A percentile compares a stretch with the other conserved stretches of the same genome.
phyloP scores from a whole-genome alignment of 2,797 vertebrate genomes.

The Pipistrellus pygmaeus region DNA sequence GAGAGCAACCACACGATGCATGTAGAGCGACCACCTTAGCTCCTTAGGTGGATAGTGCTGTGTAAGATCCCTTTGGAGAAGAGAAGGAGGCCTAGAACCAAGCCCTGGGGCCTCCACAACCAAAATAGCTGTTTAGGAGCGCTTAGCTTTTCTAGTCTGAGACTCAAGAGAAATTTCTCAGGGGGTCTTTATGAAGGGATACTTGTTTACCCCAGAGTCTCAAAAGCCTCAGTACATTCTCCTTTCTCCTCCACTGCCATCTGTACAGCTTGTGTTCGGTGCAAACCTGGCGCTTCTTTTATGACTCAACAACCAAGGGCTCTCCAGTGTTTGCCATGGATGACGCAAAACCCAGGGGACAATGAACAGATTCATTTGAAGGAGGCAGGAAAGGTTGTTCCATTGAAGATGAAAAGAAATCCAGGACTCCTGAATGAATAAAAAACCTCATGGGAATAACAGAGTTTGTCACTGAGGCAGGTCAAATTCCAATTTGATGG shows the following conservation, averaged over 20 bases:
- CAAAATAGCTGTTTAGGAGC: neutral
- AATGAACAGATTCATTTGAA: neutral
- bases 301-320: neutral
- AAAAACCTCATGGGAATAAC: neutral
- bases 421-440: neutral
- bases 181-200: neutral
- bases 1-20: too few relatives aligned
- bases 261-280: neutral
- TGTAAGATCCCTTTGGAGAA: neutral
- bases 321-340: neutral
- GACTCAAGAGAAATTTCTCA: neutral
- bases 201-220: neutral
- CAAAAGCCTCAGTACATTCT: neutral
- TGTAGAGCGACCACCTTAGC: too few relatives aligned
- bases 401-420: neutral
- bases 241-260: neutral
- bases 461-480: neutral
- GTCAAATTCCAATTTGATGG: neutral
- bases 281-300: neutral
- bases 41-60: neutral
- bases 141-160: neutral
- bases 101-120: neutral
- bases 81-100: neutral
- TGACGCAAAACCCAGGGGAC: neutral
- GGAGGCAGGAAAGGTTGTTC: neutral